Evolutionary conservation across 2,113 vertebrate species (phyloP), one percentile per base, ranked within the genome.

Genomic region (Megaceryle torquata): DNA sequence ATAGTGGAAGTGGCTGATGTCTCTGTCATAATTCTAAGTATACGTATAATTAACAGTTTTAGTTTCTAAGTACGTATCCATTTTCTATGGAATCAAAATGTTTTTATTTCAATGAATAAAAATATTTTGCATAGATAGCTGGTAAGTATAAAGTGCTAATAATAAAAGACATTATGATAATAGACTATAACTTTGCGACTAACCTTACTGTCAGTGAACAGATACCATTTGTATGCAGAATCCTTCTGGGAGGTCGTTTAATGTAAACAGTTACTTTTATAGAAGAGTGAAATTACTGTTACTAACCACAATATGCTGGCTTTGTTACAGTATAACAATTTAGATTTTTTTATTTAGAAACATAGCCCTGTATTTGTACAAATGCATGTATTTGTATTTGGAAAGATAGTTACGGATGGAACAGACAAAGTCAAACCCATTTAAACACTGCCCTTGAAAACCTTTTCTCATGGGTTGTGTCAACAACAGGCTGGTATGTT

Each of bases 161-260:
- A 74, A 41, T 80, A 53, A 74, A 80, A 90, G 41, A 33, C 8
- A 3, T 35, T 83, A 51, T 19, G 16, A 41, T 77, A 35, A 78
- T 37, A 63, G 75, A 14, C 57, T 76, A 0, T 71, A 76, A 69
- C 51, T 81, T 89, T 20, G 14, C 54, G 68, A 68, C 70, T 91
- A 81, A 56, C 50, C 43, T 71, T 26, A 60, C 44, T 64, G 46
- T 51, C 69, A 69, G 63, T 48, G 69, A 53, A 72, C 8, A 79
- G 76, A 54, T 69, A 81, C 39, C 69, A 61, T 70, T 77, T 35
- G 6, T 28, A 60, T 82, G 25, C 41, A 76, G n/a, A 84, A 51
- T 80, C 46, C 79, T 95, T 93, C 93, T 76, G 95, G 88, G 88
- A 93, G 51, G 46, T 84, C 87, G 37, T 81, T 63, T 78, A 92